These are phyloP conservation scores for Meriones unguiculatus DNA, from an alignment of 2,113 vertebrate genomes.

Conservation along the genomic window DNA sequence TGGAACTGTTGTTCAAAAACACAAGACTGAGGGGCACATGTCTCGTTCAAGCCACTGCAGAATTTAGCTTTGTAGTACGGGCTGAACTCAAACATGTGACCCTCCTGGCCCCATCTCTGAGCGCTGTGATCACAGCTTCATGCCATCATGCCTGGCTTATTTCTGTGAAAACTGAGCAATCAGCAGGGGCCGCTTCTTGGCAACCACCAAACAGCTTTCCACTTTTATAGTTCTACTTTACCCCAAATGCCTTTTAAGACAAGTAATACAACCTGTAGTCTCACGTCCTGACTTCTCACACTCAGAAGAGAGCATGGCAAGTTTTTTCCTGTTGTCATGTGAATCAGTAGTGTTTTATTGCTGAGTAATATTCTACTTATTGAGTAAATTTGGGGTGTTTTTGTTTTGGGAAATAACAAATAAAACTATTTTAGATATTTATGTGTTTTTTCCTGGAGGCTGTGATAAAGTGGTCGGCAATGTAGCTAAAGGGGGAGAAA, in stretches of 20 bases:
- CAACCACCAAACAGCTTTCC: background rate
- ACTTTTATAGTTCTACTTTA: background rate
- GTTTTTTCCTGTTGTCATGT: background rate
- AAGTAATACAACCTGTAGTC: background rate
- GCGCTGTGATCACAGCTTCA: background rate
- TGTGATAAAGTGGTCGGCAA: background rate
- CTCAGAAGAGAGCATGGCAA: background rate
- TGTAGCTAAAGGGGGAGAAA: background rate
- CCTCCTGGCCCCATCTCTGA: background rate
- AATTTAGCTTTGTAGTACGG: background rate
- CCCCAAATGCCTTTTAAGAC: background rate
- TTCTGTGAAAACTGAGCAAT: background rate
- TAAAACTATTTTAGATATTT: background rate
- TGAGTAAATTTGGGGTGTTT: background rate
- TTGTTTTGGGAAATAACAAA: background rate
- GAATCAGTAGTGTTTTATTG: background rate
- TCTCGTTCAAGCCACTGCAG: background rate
- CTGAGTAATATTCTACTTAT: background rate
- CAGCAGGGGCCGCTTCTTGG: background rate
- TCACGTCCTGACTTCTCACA: background rate
- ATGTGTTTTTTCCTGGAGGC: background rate
- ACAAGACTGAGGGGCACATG: background rate
- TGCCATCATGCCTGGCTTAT: background rate
- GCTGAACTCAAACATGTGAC: background rate
- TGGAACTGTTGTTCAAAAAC: background rate